These are phyloP conservation scores for Pomacea canaliculata DNA, from an alignment of 2,888 invertebrate species.

Conservation along the genomic window DNA sequence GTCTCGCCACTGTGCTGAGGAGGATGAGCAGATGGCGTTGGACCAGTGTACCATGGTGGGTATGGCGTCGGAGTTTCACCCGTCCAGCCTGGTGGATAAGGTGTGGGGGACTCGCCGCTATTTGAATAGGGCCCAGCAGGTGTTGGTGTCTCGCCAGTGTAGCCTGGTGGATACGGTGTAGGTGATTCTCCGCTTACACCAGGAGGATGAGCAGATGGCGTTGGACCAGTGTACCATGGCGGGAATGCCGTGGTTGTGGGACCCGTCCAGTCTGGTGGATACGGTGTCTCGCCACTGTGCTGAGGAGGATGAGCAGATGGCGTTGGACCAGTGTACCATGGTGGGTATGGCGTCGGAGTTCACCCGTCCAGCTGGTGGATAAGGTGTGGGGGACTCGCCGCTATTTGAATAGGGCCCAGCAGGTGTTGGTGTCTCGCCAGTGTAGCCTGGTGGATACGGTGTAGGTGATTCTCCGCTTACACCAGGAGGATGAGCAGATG, in stretches of 20 bases:
- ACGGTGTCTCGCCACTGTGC: background rate
- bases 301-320: background rate
- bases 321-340: background rate
- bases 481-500: background rate
- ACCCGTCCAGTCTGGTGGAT: slow-evolving; percentile 4
- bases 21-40: slow-evolving; percentile 13
- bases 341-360: too few relatives aligned
- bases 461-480: background rate
- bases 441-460: slow-evolving; percentile 7
- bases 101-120: background rate
- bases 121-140: too few relatives aligned
- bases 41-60: slow-evolving; percentile 9
- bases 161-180: slow-evolving; percentile 11
- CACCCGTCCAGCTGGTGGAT: too few relatives aligned
- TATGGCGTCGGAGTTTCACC: slow-evolving; percentile 1
- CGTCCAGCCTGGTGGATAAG: slow-evolving; percentile 9
- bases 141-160: background rate
- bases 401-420: background rate
- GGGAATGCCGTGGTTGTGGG: slow-evolving; percentile 4
- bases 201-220: slow-evolving; percentile 16
- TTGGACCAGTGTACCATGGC: slow-evolving; percentile 5
- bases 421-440: slow-evolving; percentile 13
- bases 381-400: background rate
- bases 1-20: slow-evolving; percentile 1
- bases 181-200: slow-evolving; percentile 15